Base-by-base conservation (phyloP, 2,797 vertebrate species). In the Darevskia nairensis region DNA sequence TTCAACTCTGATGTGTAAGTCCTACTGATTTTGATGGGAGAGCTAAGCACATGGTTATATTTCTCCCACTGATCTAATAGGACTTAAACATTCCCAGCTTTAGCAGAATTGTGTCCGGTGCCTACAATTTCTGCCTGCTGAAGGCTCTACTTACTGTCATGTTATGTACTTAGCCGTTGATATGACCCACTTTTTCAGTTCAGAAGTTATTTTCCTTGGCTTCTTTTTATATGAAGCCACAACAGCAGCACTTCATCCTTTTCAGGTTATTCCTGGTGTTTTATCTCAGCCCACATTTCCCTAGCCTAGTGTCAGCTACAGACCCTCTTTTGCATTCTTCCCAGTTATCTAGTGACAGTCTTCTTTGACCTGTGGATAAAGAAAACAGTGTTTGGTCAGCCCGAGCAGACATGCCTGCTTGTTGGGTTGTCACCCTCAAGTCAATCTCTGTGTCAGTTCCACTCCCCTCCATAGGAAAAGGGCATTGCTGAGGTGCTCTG, bases 231-330 rank as follows among this genome's bases (percentile, higher is more conserved):
- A 85, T 90, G 89, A 86, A 84, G 17, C 4, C 81, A 25, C 68
- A 89, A 86, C 69, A 55, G 17, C 74, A 84, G 72, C 66, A 93
- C 88, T 95, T 91, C 80, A 92, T 84, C 75, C 90, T 90, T 92
- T 13, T 27, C 89, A 72, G 50, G 2, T 82, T 75, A 92, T 92
- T 93, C 13, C 17, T n/a, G 55, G 21, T 55, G 19, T 35, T 23
- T 72, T 55, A 55, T 72, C 25, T 10, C 50, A 59, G 19, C 32
- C 4, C 61, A 32, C 55, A 64, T 39, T 35, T 8, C 27, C 19
- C 19, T 9, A 8, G 3, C 21, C 69, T 21, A 59, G 46, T 55
- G 71, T 39, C 46, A 1, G 35, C 46, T 89, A 27, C 41, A 80
- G 5, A 85, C 75, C 91, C 72, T 90, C 90, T 92, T 93, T 82